Base-by-base conservation (phyloP, 2,797 vertebrate species). In the Labroides dimidiatus region DNA sequence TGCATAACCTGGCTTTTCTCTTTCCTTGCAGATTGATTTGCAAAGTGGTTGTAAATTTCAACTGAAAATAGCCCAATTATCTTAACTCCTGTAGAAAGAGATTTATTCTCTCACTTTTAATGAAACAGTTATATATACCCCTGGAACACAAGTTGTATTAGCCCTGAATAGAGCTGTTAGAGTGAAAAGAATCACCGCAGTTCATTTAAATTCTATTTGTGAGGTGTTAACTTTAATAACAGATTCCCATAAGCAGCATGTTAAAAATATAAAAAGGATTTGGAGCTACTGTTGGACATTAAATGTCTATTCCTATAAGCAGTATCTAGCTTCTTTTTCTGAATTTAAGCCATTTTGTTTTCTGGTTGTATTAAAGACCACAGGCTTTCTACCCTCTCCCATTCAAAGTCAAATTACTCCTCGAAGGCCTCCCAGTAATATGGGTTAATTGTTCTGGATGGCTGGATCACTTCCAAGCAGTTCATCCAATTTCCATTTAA, bases 401-500 rank as follows among this genome's bases (percentile, higher is more conserved):
- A 85, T 89, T 88, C 80, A 91, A 89, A 91, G 90, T 93, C 85
- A 91, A 87, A 90, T 88, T 68, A 82, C 85, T 91, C 86, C 87
- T 93, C 78, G 84, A 84, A 87, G 89, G 85, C 88, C 88, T 89
- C 84, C 79, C 72, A 81, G 86, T 93, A 93, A 93, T 92, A 90
- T 88, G 86, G 90, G 91, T 92, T 93, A 93, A 93, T 93, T 93
- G 91, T 92, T 92, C 88, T 91, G 89, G 89, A 92, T 93, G 91
- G 89, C 87, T 92, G 91, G 91, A 92, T 93, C 90, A 91, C 91
- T 90, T 92, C 89, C 91, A 92, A 88, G 88, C 85, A 89, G 91
- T 93, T 93, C 91, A 92, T 92, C 88, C 92, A 91, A 93, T 93
- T 93, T 93, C 92, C 92, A 93, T 93, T 93, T 93, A 93, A 92